Percentiles rank a stretch among this genome's conserved stretches.
phyloP scores from a whole-genome alignment of 1,140 invertebrate genomes.

The Bicyclus anynana region DNA sequence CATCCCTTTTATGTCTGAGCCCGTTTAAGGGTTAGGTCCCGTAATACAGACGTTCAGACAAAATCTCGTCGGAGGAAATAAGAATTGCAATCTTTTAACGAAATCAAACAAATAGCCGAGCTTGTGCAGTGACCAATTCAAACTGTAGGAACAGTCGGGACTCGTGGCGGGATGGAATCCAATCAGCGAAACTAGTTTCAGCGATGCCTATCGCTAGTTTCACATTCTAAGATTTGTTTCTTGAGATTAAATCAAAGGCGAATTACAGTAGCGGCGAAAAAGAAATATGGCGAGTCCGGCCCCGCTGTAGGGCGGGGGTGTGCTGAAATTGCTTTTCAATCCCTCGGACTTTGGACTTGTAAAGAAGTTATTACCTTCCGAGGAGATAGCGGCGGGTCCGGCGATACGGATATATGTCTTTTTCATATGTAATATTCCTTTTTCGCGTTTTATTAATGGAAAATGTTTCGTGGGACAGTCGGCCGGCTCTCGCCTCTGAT shows the following conservation, averaged over 20 bases:
- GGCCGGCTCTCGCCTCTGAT: constrained; percentile 57
- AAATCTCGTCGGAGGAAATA: constrained; percentile 44
- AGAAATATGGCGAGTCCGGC: constrained; percentile 73
- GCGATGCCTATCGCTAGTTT: constrained; percentile 74
- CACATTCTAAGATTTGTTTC: constrained; percentile 77
- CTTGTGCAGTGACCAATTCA: constrained; percentile 66
- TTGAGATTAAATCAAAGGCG: constrained; percentile 76
- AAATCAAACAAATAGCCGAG: constrained; percentile 66
- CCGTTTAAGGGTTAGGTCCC: constrained; percentile 23
- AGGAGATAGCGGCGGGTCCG: constrained; percentile 74
- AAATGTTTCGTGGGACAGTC: constrained; percentile 74
- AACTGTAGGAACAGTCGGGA: constrained; percentile 55
- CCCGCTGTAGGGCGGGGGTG: constrained; percentile 68
- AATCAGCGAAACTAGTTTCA: constrained; percentile 72
- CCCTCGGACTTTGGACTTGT: constrained; percentile 79
- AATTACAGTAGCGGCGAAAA: constrained; percentile 76
- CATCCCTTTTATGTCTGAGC: constrained; percentile 5
- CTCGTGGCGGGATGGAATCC: constrained; percentile 60
- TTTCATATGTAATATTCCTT: constrained; percentile 78
- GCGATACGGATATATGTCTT: constrained; percentile 77
- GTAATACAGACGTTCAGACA: constrained; percentile 24
- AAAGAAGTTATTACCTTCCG: constrained; percentile 79
- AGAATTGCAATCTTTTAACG: constrained; percentile 67
- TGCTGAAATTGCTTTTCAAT: constrained; percentile 79
- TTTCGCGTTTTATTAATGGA: constrained; percentile 77